These are phyloP conservation scores for Lacanobia oleracea DNA, from an alignment of 2,888 invertebrate species.

Conservation along the genomic window DNA sequence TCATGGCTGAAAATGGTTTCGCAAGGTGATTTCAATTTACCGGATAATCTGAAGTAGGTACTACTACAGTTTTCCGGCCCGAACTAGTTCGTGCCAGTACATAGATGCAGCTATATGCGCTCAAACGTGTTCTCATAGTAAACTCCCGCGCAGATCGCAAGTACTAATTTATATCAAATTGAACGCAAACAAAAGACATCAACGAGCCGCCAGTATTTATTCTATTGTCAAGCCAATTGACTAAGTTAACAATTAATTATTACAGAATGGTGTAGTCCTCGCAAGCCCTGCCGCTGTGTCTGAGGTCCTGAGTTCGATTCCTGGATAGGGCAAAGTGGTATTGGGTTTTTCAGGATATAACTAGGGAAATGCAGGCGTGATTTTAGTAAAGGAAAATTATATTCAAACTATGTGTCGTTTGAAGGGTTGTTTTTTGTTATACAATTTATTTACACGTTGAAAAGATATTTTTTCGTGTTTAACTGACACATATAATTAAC, in stretches of 20 bases:
- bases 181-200: constrained; percentile 60
- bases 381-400: too few relatives aligned
- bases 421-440: too few relatives aligned
- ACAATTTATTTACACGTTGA: too few relatives aligned
- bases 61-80: not conserved
- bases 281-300: not conserved
- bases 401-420: too few relatives aligned
- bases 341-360: too few relatives aligned
- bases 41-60: too few relatives aligned
- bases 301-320: not conserved
- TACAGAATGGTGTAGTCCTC: not conserved
- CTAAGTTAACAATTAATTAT: not conserved
- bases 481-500: too few relatives aligned
- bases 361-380: too few relatives aligned
- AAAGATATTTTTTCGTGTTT: too few relatives aligned
- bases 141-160: not conserved
- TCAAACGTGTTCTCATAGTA: not conserved
- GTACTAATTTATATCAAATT: constrained; percentile 17
- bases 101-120: not conserved
- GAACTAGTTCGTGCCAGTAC: not conserved
- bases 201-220: constrained; percentile 45
- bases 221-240: not conserved
- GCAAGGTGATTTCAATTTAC: too few relatives aligned
- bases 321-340: not conserved
- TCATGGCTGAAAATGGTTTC: too few relatives aligned